phyloP scores from a whole-genome alignment of 2,888 invertebrate species.

The Pocota personata region DNA sequence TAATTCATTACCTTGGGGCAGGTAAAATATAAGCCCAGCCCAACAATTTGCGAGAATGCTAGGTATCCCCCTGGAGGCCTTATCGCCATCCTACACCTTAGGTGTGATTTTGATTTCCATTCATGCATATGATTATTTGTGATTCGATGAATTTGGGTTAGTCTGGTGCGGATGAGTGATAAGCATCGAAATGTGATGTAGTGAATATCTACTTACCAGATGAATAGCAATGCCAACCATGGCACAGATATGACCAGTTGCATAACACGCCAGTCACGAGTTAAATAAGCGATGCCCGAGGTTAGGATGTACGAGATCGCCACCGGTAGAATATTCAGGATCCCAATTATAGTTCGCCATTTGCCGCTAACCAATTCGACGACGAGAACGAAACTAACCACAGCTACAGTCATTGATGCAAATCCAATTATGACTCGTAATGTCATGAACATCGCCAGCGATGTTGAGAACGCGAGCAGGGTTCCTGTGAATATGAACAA shows the following conservation, averaged over 20 bases:
- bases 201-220: constrained; percentile 83
- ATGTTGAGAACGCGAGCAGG: constrained; percentile 85
- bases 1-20: constrained; percentile 17
- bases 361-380: constrained; percentile 87
- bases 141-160: constrained; percentile 10
- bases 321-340: constrained; percentile 86
- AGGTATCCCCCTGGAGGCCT: background rate
- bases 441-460: constrained; percentile 85
- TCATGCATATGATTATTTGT: constrained; percentile 32
- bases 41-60: background rate
- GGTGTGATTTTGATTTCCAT: constrained; percentile 33
- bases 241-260: constrained; percentile 85
- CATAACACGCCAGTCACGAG: constrained; percentile 85
- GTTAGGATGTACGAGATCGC: constrained; percentile 85
- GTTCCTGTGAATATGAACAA: constrained; percentile 78
- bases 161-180: constrained; percentile 1
- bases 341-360: constrained; percentile 87
- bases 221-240: constrained; percentile 83
- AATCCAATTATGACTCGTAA: constrained; percentile 85
- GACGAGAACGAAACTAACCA: constrained; percentile 88
- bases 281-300: constrained; percentile 85
- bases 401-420: constrained; percentile 85
- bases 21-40: background rate
- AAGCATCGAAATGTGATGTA: background rate
- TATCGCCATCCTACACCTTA: constrained; percentile 12